A percentile compares a stretch with the other conserved stretches of the same genome.
Conservation (phyloP, 1,140 invertebrate species). For the Nasonia longicornis region DNA sequence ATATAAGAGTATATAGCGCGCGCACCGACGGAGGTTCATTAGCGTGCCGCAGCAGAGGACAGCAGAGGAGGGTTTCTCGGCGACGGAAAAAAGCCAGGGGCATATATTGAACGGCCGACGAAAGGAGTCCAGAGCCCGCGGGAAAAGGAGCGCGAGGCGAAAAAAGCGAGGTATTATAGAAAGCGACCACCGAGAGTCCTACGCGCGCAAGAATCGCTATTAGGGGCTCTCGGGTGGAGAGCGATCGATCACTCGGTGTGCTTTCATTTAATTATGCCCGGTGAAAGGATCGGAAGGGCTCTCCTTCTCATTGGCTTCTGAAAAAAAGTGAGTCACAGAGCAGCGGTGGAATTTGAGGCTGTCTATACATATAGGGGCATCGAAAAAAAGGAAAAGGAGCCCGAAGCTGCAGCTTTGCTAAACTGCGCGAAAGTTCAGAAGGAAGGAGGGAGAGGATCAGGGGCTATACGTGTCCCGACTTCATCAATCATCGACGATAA, state of each 20-base stretch:
- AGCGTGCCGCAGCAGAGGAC: conserved; percentile 1
- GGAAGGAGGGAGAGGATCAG: conserved; percentile 15
- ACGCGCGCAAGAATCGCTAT: neutral
- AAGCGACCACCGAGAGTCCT: neutral
- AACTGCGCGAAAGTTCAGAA: conserved; percentile 13
- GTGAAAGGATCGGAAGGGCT: neutral
- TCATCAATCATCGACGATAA: conserved; percentile 46
- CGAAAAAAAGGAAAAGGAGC: neutral
- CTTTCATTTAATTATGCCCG: conserved; percentile 36
- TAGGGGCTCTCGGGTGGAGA: neutral
- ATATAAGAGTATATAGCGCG: neutral
- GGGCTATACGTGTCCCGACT: conserved; percentile 33
- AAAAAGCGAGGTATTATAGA: neutral
- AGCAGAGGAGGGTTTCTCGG: neutral
- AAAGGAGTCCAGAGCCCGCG: neutral
- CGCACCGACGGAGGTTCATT: conserved; percentile 21
- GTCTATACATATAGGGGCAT: neutral
- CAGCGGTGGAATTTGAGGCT: conserved; percentile 4
- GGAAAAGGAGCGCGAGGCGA: neutral
- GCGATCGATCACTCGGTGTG: conserved; percentile 30
- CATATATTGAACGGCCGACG: neutral
- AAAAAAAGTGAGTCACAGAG: neutral
- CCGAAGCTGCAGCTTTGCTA: neutral
- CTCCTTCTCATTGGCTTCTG: neutral
- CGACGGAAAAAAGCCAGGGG: neutral